Conservation (phyloP, 2,797 vertebrate genomes). For the Diplodus puntazzo region DNA sequence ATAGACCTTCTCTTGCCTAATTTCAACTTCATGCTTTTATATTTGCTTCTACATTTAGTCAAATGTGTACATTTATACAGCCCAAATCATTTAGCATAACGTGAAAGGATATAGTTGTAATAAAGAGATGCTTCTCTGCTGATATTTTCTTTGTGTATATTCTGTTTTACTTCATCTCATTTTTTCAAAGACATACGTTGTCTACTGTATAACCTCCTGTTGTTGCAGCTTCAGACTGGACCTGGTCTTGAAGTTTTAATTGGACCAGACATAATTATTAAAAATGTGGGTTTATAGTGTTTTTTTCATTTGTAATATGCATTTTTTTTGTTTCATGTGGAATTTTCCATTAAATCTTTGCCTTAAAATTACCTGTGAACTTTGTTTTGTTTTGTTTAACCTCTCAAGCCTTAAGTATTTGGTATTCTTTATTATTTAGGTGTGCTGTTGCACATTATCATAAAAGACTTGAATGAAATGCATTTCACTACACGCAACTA, state of each 20-base stretch:
- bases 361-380: neutral
- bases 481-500: neutral
- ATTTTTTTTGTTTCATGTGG: neutral
- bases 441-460: too few relatives aligned
- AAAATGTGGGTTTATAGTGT: neutral
- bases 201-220: neutral
- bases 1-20: fast-evolving
- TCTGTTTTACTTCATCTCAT: too few relatives aligned
- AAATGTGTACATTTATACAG: neutral
- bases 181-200: neutral
- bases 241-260: neutral
- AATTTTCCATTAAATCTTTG: neutral
- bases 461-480: neutral
- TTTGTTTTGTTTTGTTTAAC: too few relatives aligned
- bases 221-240: neutral
- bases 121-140: neutral
- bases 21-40: neutral
- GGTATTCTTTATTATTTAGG: neutral
- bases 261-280: neutral
- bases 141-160: neutral
- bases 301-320: neutral
- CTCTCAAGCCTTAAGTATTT: neutral
- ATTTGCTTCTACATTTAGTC: neutral
- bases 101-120: neutral
- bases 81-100: too few relatives aligned